Conservation (phyloP, 2,113 vertebrate genomes). For the Irena cyanogastra region DNA sequence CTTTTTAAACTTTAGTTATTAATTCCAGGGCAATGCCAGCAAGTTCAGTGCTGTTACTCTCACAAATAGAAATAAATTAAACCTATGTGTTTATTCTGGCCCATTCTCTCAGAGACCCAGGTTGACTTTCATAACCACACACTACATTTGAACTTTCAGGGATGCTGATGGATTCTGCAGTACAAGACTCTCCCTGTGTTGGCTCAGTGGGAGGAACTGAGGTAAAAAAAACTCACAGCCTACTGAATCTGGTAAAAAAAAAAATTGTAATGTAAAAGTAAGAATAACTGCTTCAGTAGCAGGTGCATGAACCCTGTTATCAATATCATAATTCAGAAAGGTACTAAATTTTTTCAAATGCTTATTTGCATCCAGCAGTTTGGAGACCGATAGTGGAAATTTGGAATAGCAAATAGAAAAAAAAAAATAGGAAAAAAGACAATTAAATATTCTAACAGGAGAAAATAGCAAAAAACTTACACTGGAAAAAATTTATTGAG, state of each 20-base stretch:
- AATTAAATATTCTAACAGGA: background rate
- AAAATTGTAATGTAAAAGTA: background rate
- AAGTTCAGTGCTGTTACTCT: background rate
- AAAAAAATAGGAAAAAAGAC: background rate
- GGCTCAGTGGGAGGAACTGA: background rate
- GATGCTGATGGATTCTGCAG: background rate
- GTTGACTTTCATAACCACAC: constrained; percentile 7
- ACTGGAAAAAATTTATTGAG: background rate
- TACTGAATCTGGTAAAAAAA: background rate
- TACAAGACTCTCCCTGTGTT: background rate
- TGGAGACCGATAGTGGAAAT: background rate
- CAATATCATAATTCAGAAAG: background rate
- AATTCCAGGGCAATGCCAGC: background rate
- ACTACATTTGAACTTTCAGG: constrained; percentile 10
- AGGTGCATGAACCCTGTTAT: background rate
- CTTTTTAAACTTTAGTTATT: background rate
- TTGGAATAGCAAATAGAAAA: background rate
- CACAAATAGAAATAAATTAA: constrained; percentile 12
- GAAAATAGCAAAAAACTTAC: background rate
- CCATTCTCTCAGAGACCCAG: background rate
- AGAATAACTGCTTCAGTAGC: background rate
- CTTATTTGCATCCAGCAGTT: background rate
- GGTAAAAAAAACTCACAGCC: background rate
- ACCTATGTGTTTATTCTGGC: constrained; percentile 3
- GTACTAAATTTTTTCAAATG: background rate